A percentile compares a stretch with the other conserved stretches of the same genome.
Conservation (phyloP, 2,797 vertebrate genomes). For the Enteromius radiatus region DNA sequence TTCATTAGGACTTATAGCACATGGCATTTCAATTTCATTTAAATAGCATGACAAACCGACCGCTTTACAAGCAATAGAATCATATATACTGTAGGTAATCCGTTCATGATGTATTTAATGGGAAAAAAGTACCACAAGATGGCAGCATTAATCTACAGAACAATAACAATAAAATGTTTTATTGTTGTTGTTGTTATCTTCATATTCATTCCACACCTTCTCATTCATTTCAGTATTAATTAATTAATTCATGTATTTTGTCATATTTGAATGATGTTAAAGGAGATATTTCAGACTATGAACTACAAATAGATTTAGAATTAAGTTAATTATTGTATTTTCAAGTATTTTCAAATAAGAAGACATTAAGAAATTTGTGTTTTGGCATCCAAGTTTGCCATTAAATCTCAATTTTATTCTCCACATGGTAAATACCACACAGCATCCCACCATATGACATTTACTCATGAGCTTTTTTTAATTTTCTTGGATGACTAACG, state of each 20-base stretch:
- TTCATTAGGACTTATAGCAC: neutral
- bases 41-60: neutral
- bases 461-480: neutral
- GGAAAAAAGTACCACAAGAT: conserved; percentile 64
- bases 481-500: neutral
- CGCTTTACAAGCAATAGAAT: conserved; percentile 1
- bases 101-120: neutral
- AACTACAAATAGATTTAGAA: neutral
- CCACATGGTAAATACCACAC: neutral
- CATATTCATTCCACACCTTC: neutral
- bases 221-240: neutral
- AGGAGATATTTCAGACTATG: neutral
- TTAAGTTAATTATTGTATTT: neutral
- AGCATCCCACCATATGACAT: neutral
- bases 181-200: neutral
- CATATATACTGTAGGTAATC: neutral
- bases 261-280: neutral
- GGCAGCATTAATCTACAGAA: conserved; percentile 51
- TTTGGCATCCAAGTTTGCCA: neutral
- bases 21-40: neutral
- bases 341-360: neutral
- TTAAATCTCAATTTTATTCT: neutral
- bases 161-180: too few species aligned
- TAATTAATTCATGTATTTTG: neutral
- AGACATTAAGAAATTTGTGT: neutral